phyloP scores from a whole-genome alignment of 2,888 invertebrate genomes.

The Rhaphigaster nebulosa region DNA sequence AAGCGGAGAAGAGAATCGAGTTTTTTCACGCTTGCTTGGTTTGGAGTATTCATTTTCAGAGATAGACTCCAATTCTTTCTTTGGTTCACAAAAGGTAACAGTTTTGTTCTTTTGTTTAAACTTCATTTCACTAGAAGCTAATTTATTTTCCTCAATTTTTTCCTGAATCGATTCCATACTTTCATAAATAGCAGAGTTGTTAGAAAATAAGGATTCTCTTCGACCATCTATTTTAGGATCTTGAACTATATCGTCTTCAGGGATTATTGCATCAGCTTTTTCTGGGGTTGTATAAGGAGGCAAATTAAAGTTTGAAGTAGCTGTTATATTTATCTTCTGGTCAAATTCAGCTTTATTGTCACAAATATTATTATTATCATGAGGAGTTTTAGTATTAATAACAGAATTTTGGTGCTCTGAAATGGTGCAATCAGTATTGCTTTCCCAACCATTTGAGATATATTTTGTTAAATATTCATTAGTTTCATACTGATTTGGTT shows the following conservation, averaged over 20 bases:
- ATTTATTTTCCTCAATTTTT: slow-evolving; percentile 17
- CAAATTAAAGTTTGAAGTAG: background rate
- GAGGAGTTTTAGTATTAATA: background rate
- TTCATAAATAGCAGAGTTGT: slow-evolving; percentile 53
- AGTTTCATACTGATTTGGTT: background rate
- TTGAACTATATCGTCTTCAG: background rate
- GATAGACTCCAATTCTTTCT: background rate
- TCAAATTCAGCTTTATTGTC: background rate
- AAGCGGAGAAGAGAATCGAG: slow-evolving; percentile 59
- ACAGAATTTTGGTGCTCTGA: background rate
- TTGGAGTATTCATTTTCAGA: slow-evolving; percentile 22
- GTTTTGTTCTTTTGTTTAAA: slow-evolving; percentile 36
- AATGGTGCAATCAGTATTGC: background rate
- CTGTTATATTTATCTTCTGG: background rate
- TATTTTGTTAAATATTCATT: background rate
- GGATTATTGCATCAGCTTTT: background rate
- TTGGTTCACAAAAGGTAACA: slow-evolving; percentile 45
- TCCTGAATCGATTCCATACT: slow-evolving; percentile 50
- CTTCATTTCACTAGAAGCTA: background rate
- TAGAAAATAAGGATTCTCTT: slow-evolving; percentile 46
- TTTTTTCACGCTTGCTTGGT: slow-evolving; percentile 19
- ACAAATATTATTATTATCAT: background rate
- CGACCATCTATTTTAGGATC: background rate
- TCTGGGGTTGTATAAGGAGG: background rate
- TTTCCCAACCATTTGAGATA: background rate